phyloP scores from a whole-genome alignment of 2,113 vertebrate genomes.

The Sprattus sprattus region DNA sequence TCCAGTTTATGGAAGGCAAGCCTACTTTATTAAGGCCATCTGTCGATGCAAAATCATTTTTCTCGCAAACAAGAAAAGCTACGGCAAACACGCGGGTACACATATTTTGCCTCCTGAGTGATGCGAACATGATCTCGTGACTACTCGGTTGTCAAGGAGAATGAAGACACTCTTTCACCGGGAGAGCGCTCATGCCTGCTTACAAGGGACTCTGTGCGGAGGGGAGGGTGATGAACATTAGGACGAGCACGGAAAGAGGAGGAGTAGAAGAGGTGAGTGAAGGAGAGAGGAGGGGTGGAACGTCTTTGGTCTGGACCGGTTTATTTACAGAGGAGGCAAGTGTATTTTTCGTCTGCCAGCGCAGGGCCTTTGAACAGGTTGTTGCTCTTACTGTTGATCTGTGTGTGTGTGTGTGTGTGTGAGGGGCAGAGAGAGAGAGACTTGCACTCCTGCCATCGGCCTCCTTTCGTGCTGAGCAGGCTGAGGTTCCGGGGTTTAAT shows the following conservation, averaged over 20 bases:
- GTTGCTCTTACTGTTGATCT: not conserved
- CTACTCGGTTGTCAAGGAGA: not conserved
- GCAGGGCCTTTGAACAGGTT: not conserved
- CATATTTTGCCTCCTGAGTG: not conserved
- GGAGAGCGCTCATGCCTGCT: not conserved
- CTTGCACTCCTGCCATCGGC: not conserved
- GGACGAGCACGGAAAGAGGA: not conserved
- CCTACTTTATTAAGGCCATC: not conserved
- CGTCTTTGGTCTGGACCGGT: conserved; percentile 15
- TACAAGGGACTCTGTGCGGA: not conserved
- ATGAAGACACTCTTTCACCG: not conserved
- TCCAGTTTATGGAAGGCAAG: conserved; percentile 3
- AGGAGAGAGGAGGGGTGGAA: not conserved
- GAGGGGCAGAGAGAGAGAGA: not conserved
- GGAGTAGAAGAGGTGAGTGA: not conserved
- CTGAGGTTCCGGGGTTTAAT: conserved; percentile 21
- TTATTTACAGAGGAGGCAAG: conserved; percentile 31
- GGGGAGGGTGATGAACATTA: not conserved
- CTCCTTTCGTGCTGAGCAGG: conserved; percentile 32
- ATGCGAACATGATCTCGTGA: not conserved
- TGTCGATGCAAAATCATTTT: not conserved
- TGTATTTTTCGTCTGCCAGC: not conserved
- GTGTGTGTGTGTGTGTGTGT: conserved; percentile 16
- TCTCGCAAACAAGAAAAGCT: not conserved
- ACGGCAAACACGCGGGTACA: not conserved